Conservation (phyloP, 2,113 vertebrate species). For the Plecturocebus donacophilus region DNA sequence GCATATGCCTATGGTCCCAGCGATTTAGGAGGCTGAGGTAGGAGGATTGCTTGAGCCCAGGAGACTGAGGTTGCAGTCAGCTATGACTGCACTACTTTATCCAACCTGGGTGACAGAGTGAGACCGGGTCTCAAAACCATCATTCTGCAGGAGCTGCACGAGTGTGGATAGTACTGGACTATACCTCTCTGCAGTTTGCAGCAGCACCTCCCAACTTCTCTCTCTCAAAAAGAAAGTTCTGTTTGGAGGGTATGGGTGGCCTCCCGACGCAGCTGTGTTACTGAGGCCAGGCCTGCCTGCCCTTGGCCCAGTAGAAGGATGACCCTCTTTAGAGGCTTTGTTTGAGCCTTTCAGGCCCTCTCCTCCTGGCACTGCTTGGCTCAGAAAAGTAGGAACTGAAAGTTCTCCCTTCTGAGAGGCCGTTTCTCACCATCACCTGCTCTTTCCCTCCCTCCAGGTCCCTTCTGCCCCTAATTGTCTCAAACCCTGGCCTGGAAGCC, state of each 20-base stretch:
- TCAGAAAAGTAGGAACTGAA: not conserved
- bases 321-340: slow-evolving; percentile 59
- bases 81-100: no score
- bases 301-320: not conserved
- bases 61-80: no score
- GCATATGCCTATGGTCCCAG: no score
- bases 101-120: no score
- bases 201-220: not conserved
- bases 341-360: not conserved
- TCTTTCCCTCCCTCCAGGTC: not conserved
- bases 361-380: slow-evolving; percentile 24
- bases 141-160: not conserved
- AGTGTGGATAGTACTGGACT: no score
- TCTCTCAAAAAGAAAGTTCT: not conserved
- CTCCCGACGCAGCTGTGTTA: not conserved
- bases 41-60: no score
- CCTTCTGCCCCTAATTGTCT: not conserved
- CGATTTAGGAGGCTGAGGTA: no score
- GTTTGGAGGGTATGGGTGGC: not conserved
- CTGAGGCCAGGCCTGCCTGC: not conserved
- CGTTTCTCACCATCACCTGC: not conserved
- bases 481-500: not conserved
- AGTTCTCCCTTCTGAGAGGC: not conserved
- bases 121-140: no score
- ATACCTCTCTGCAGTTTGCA: not conserved